Evolutionary conservation across 37 sponge, comb jelly and placozoan species (phyloP).

Genomic region (Diacarnus erythraeanus): DNA sequence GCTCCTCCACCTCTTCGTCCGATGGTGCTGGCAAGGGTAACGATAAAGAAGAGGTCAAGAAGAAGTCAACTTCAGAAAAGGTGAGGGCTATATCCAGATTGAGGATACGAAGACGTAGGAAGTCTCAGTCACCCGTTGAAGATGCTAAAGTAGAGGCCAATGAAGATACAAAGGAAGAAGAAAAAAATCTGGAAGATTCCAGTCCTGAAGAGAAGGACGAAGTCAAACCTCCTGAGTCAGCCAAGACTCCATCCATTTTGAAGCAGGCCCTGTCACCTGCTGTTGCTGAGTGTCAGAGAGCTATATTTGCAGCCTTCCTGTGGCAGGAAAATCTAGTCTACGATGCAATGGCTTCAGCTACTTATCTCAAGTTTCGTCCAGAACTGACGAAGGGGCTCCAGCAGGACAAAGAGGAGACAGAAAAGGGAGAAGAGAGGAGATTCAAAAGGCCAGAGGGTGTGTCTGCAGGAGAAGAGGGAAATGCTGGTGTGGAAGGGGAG

Average conservation of each 20-base stretch:
- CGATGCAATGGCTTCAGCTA: constrained; percentile 92
- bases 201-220: not conserved
- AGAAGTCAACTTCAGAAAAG: not conserved
- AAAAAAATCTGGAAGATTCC: not conserved
- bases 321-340: constrained; percentile 94
- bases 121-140: not conserved
- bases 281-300: constrained; percentile 86
- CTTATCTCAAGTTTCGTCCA: constrained; percentile 90
- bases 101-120: not conserved
- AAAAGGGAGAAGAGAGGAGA: constrained; percentile 23
- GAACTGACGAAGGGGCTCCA: constrained; percentile 62
- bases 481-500: not conserved
- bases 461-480: not conserved
- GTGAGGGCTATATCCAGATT: not conserved
- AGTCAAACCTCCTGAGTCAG: not conserved
- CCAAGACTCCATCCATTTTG: not conserved
- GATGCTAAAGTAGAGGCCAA: not conserved
- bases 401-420: not conserved
- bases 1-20: not conserved
- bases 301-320: constrained; percentile 91
- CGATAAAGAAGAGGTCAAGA: not conserved
- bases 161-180: not conserved
- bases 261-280: constrained; percentile 86
- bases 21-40: not conserved
- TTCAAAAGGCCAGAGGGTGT: constrained; percentile 1